These are phyloP conservation scores for Hirtodrosophila alboralis DNA, from an alignment of 2,888 invertebrate genomes.

Conservation along the genomic window DNA sequence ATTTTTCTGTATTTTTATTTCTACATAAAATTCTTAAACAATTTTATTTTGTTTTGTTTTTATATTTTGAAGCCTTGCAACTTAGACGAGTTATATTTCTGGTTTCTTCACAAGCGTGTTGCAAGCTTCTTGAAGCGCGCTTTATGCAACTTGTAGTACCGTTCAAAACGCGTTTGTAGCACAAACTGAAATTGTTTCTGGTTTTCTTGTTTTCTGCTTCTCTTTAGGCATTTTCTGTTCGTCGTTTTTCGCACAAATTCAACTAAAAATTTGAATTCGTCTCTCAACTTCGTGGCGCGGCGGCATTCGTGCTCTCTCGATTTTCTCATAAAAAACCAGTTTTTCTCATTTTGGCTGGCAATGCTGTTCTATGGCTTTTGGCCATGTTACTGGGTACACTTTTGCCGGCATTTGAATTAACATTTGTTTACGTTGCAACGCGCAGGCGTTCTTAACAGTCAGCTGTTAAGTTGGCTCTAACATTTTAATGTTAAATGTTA, in stretches of 20 bases:
- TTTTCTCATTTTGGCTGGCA: conserved; percentile 53
- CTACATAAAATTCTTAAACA: too few species aligned
- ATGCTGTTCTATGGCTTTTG: conserved; percentile 35
- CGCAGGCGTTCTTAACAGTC: conserved; percentile 55
- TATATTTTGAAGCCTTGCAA: too few species aligned
- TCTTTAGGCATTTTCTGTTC: background rate
- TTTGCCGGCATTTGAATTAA: conserved; percentile 67
- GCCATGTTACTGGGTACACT: conserved; percentile 44
- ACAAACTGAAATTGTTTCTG: conserved; percentile 79
- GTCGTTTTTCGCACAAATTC: conserved; percentile 6
- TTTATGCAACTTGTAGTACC: conserved; percentile 66
- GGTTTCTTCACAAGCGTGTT: conserved; percentile 20
- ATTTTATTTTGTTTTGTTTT: conserved; percentile 3
- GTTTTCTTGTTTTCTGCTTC: conserved; percentile 5
- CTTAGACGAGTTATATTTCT: conserved; percentile 37
- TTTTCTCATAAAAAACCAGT: conserved; percentile 45
- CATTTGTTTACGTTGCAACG: conserved; percentile 69
- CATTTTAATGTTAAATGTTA: conserved; percentile 3
- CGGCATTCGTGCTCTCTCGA: conserved; percentile 40
- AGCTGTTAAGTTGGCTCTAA: conserved; percentile 33
- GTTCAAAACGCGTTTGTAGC: conserved; percentile 79
- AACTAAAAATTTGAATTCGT: background rate
- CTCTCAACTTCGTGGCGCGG: conserved; percentile 5
- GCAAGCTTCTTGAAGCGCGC: conserved; percentile 26
- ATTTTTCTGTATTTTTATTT: conserved; percentile 12